Percentiles rank a stretch among this genome's conserved stretches.
These are phyloP conservation scores for Acanthosepion lycidas DNA, from an alignment of 2,888 invertebrate species.

Conservation along the genomic window DNA sequence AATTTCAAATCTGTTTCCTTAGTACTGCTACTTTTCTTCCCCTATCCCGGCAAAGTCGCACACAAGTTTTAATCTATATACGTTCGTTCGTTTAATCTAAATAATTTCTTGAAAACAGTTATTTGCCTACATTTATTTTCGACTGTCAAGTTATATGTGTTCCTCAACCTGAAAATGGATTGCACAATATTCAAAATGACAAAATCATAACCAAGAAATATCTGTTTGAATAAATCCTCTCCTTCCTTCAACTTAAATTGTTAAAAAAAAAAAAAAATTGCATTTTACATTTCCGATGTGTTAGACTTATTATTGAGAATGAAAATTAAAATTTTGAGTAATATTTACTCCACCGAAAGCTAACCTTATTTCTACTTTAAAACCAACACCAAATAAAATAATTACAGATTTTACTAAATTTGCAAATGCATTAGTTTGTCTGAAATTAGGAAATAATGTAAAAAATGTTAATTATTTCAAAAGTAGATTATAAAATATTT, in stretches of 20 bases:
- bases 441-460: neutral
- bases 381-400: neutral
- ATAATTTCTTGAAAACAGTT: no score
- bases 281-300: no score
- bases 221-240: neutral
- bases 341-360: neutral
- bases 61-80: no score
- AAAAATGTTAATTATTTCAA: neutral
- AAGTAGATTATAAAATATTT: neutral
- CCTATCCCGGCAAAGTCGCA: no score
- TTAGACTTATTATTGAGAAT: no score
- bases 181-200: neutral
- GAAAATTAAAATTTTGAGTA: neutral
- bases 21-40: no score
- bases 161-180: neutral
- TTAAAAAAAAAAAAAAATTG: neutral
- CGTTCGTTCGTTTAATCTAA: no score
- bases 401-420: constrained; percentile 7
- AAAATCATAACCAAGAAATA: neutral
- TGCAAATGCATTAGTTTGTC: neutral
- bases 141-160: no score
- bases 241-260: neutral
- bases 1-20: no score
- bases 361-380: no score
- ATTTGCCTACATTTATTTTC: no score